Percentiles rank a stretch among this genome's conserved stretches.
phyloP scores from a whole-genome alignment of 2,113 vertebrate species.

The Urocolius indicus region DNA sequence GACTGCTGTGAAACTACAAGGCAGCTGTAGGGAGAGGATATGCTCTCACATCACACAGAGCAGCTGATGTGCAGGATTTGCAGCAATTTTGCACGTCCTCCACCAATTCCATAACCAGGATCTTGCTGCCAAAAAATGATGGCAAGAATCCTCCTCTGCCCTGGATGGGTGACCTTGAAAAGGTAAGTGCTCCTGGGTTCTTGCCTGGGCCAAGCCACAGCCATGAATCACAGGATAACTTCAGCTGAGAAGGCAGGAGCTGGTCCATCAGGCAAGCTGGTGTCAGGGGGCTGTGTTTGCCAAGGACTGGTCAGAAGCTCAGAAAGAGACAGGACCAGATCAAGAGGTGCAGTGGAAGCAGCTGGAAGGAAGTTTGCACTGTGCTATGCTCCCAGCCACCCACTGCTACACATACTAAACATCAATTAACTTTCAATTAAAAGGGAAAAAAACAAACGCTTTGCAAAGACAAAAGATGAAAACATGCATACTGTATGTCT shows the following conservation, averaged over 20 bases:
- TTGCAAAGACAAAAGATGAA: constrained; percentile 21
- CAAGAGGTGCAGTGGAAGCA: constrained; percentile 12
- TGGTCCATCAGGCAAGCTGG: neutral
- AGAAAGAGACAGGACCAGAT: neutral
- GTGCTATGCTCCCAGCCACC: neutral
- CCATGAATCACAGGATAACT: neutral
- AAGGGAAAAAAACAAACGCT: constrained; percentile 20
- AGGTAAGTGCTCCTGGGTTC: neutral
- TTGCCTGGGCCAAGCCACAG: neutral
- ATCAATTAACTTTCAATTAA: constrained; percentile 26
- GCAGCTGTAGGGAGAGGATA: neutral
- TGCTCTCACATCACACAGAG: neutral
- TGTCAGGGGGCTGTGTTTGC: fast-evolving
- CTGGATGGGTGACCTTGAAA: neutral
- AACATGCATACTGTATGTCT: neutral
- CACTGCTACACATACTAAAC: neutral
- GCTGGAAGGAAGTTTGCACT: neutral
- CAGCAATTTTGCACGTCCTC: neutral
- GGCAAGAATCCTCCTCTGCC: neutral
- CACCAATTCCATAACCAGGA: neutral
- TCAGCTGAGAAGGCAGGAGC: neutral
- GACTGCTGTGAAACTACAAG: neutral
- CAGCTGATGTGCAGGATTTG: neutral
- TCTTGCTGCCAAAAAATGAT: neutral
- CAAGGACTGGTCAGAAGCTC: fast-evolving